Evolutionary conservation across 2,797 vertebrate genomes (phyloP).

Genomic region (Pseudotriccus pelzelni): DNA sequence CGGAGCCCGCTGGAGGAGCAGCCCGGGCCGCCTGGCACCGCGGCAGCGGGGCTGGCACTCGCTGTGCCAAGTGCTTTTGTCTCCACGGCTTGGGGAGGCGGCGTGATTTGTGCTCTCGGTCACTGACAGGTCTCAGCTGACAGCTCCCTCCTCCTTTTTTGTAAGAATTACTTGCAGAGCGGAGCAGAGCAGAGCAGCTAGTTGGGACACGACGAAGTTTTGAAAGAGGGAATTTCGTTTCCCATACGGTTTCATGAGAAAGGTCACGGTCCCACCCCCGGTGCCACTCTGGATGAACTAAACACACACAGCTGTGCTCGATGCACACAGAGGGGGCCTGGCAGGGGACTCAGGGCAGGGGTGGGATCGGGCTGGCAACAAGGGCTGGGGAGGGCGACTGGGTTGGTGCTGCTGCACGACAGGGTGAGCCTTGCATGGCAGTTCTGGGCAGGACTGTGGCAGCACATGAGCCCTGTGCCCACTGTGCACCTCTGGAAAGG

Average conservation of each 20-base stretch:
- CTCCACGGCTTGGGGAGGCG: conserved; percentile 18
- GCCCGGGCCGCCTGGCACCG: conserved; percentile 3
- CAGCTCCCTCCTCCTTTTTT: conserved; percentile 62
- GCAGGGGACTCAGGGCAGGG: background rate
- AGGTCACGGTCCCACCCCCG: conserved; percentile 22
- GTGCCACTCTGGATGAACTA: conserved; percentile 19
- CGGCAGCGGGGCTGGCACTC: background rate
- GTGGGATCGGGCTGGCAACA: background rate
- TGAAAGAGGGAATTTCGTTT: conserved; percentile 60
- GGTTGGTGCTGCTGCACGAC: background rate
- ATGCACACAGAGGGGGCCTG: background rate
- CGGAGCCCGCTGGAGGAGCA: background rate
- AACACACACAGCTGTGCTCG: conserved; percentile 10
- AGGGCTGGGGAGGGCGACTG: background rate
- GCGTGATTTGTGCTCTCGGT: conserved; percentile 47
- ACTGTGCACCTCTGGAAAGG: background rate
- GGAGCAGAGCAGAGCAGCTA: conserved; percentile 50
- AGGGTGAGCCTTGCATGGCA: background rate
- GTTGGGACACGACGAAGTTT: conserved; percentile 72
- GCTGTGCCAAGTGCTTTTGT: background rate
- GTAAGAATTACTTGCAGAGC: conserved; percentile 44
- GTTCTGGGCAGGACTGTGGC: background rate
- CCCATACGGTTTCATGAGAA: conserved; percentile 36
- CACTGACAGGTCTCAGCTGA: conserved; percentile 67
- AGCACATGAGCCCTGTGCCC: background rate